Percentiles rank a stretch among this genome's conserved stretches.
phyloP scores from a whole-genome alignment of 2,888 invertebrate genomes.

The Rotaria socialis region DNA sequence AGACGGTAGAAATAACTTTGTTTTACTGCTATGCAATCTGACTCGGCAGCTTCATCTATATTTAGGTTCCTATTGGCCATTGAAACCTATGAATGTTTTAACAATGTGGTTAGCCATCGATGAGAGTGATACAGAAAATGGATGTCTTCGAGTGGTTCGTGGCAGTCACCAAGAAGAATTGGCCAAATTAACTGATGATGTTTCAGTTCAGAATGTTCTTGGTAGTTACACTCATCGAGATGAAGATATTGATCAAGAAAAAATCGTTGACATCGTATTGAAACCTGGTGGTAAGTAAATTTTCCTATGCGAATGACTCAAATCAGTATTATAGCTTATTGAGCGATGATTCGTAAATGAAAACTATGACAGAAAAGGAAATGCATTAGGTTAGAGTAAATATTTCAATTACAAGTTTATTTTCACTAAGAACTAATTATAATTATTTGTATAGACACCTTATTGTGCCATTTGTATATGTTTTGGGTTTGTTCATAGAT shows the following conservation, averaged over 20 bases:
- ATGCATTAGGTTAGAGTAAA: too few relatives aligned
- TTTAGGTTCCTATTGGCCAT: neutral
- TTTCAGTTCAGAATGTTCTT: neutral
- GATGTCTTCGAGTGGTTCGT: slow-evolving; percentile 52
- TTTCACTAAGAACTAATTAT: too few relatives aligned
- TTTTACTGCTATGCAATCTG: neutral
- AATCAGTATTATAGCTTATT: too few relatives aligned
- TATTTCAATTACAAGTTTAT: too few relatives aligned
- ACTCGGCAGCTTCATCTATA: neutral
- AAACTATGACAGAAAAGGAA: too few relatives aligned
- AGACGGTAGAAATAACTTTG: neutral
- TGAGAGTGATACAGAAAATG: slow-evolving; percentile 52
- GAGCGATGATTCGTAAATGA: too few relatives aligned
- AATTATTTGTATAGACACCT: too few relatives aligned
- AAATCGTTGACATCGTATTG: slow-evolving; percentile 2
- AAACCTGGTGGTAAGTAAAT: slow-evolving; percentile 1
- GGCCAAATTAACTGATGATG: neutral
- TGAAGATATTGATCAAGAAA: slow-evolving; percentile 13
- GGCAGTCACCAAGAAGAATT: slow-evolving; percentile 48
- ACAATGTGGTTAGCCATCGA: slow-evolving; percentile 53
- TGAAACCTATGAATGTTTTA: slow-evolving; percentile 48
- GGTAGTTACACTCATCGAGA: slow-evolving; percentile 29
- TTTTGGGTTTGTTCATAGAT: neutral
- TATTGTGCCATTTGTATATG: too few relatives aligned
- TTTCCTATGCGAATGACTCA: too few relatives aligned